These are phyloP conservation scores for Mythimna pallens DNA, from an alignment of 2,888 invertebrate species.

Conservation along the genomic window DNA sequence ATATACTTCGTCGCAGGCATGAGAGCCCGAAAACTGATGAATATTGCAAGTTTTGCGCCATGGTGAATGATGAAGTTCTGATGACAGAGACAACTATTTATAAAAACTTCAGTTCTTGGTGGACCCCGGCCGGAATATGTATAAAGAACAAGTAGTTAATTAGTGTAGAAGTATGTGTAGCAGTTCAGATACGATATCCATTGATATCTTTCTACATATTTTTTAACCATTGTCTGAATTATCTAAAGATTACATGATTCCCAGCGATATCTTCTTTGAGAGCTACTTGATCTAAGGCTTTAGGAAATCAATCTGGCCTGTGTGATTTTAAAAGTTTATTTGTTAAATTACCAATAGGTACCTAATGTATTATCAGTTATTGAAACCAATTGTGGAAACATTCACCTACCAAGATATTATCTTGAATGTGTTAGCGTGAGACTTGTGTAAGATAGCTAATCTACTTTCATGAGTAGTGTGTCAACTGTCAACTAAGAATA, in stretches of 20 bases:
- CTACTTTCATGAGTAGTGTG: no score
- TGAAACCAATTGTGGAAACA: not conserved
- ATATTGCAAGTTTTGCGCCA: constrained; percentile 78
- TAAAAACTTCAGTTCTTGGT: constrained; percentile 74
- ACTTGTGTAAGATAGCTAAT: not conserved
- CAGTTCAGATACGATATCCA: not conserved
- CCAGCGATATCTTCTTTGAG: not conserved
- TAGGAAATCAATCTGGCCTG: not conserved
- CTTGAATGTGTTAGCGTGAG: not conserved
- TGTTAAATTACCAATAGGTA: not conserved
- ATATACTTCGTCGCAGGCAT: constrained; percentile 71
- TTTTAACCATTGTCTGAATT: no score
- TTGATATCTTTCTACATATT: not conserved
- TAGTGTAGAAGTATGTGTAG: not conserved
- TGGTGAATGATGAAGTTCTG: constrained; percentile 70
- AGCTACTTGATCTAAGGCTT: no score
- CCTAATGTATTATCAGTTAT: not conserved
- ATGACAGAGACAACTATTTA: constrained; percentile 66
- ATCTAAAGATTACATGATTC: not conserved
- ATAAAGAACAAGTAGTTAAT: not conserved
- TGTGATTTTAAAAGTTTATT: not conserved
- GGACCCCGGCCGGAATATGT: constrained; percentile 67
- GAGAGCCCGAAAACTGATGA: constrained; percentile 75
- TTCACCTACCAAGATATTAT: not conserved
- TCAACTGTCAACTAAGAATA: not conserved